These are phyloP conservation scores for Trichomycterus rosablanca DNA, from an alignment of 2,113 vertebrate species.

Conservation along the genomic window DNA sequence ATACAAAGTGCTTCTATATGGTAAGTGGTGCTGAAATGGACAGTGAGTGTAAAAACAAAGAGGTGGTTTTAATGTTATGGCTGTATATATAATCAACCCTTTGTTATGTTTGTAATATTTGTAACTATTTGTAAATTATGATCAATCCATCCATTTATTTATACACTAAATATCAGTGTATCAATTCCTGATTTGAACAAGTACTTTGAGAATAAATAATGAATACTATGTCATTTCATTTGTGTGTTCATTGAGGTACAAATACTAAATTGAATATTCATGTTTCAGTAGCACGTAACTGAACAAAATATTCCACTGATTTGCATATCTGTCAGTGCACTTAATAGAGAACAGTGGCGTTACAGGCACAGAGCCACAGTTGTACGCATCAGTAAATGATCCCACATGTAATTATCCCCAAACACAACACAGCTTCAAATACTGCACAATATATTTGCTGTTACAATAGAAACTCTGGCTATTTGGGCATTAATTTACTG, in stretches of 20 bases:
- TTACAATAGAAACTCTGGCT: too few relatives aligned
- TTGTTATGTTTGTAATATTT: too few relatives aligned
- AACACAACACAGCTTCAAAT: slow-evolving; percentile 31
- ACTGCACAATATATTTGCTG: slow-evolving; percentile 30
- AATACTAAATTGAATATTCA: slow-evolving; percentile 38
- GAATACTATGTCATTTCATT: too few relatives aligned
- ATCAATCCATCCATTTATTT: slow-evolving; percentile 11
- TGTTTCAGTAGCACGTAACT: slow-evolving; percentile 34
- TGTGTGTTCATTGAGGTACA: slow-evolving; percentile 31
- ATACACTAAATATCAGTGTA: neutral
- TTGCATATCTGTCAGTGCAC: slow-evolving; percentile 28
- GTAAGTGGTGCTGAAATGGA: too few relatives aligned
- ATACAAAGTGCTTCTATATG: too few relatives aligned
- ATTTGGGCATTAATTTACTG: too few relatives aligned
- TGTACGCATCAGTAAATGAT: slow-evolving; percentile 40
- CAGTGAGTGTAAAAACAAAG: too few relatives aligned
- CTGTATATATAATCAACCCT: too few relatives aligned
- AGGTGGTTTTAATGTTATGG: too few relatives aligned
- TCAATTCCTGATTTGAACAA: slow-evolving; percentile 12
- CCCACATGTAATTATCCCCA: slow-evolving; percentile 42
- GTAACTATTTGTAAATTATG: neutral
- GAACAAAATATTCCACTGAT: slow-evolving; percentile 37
- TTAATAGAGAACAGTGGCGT: slow-evolving; percentile 25
- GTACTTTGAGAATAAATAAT: slow-evolving; percentile 55
- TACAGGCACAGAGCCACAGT: slow-evolving; percentile 37